phyloP scores from a whole-genome alignment of 2,888 invertebrate genomes.

The Dryadula phaetusa region DNA sequence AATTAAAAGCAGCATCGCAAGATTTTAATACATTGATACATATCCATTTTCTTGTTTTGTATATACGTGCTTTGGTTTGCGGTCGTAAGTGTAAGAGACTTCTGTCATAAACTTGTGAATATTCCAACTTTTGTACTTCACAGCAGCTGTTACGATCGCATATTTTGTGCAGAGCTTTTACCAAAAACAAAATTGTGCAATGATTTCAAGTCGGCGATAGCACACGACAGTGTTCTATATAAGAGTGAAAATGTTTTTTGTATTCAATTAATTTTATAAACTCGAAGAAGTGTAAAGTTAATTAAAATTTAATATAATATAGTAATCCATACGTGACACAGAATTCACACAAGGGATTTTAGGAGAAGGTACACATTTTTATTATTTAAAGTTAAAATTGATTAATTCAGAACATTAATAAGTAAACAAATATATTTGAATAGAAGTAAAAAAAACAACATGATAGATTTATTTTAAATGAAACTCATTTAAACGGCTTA shows the following conservation, averaged over 20 bases:
- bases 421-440: neutral
- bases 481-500: too few species aligned
- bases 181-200: slow-evolving; percentile 45
- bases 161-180: slow-evolving; percentile 8
- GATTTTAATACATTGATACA: too few species aligned
- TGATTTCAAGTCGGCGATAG: slow-evolving; percentile 28
- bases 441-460: too few species aligned
- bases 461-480: too few species aligned
- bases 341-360: neutral
- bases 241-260: neutral
- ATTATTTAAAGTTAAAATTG: neutral
- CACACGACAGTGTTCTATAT: neutral
- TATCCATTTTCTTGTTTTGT: neutral
- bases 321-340: neutral
- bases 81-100: slow-evolving; percentile 11
- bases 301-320: neutral
- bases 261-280: slow-evolving; percentile 9
- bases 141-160: slow-evolving; percentile 17
- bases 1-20: too few species aligned
- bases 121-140: slow-evolving; percentile 13
- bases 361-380: neutral
- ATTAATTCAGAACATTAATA: neutral
- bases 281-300: neutral
- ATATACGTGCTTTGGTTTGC: neutral
- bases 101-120: slow-evolving; percentile 23